Evolutionary conservation across 2,888 invertebrate species (phyloP).

Genomic region (Galerucella nymphaeae): DNA sequence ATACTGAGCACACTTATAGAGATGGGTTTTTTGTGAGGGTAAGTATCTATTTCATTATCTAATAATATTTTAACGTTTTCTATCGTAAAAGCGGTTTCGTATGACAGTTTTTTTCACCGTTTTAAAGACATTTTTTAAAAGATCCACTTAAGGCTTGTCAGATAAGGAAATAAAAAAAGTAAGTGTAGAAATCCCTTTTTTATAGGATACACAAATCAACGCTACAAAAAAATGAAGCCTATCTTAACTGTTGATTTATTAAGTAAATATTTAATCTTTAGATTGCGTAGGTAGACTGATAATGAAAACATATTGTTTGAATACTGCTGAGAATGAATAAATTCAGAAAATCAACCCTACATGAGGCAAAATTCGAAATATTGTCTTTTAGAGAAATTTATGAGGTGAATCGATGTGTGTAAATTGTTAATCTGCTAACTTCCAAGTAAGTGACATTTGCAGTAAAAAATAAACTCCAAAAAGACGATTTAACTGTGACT

Average conservation of each 20-base stretch:
- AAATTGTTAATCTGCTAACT: constrained; percentile 32
- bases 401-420: constrained; percentile 26
- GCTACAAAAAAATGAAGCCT: background rate
- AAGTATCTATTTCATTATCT: background rate
- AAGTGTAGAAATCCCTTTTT: background rate
- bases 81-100: background rate
- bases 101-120: background rate
- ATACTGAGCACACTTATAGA: too few relatives aligned
- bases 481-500: constrained; percentile 55
- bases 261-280: background rate
- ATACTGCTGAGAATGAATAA: background rate
- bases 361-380: constrained; percentile 1
- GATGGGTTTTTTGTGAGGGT: background rate
- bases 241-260: background rate
- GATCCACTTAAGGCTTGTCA: constrained; percentile 2
- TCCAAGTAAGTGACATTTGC: constrained; percentile 48
- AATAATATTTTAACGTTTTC: background rate
- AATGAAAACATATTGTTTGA: background rate
- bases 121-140: background rate
- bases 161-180: background rate
- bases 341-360: background rate
- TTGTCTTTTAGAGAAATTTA: constrained; percentile 23
- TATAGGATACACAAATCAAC: background rate
- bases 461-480: constrained; percentile 53
- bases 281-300: background rate